Base-by-base conservation (phyloP, 1,140 invertebrate genomes). In the Drosophila mojavensis region DNA sequence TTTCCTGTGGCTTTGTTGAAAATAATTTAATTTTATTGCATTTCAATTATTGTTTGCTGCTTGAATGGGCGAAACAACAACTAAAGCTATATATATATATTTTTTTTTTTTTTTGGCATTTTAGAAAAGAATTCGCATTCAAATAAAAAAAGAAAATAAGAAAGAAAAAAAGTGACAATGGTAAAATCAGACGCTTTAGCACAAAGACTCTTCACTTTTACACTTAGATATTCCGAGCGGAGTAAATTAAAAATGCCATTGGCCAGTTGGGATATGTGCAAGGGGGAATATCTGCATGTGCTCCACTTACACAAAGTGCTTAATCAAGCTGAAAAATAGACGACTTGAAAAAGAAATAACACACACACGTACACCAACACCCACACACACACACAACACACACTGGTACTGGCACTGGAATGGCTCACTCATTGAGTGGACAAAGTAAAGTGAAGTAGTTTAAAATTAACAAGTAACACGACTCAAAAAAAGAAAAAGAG, bases 251-350 rank as follows among this genome's bases (percentile, higher is more conserved):
- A 89, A 89, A 89, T 89, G 80, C 84, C 84, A 81, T 72, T 72
- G 80, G 79, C 63, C 62, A 45, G 58, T 50, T 60, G 62, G 64
- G 61, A 45, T 20, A 58, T 58, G 45, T 17, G n/a, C 67, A 78
- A 78, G 66, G 65, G 71, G 65, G 71, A 66, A 61, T 88, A 89
- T 88, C 68, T 88, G 79, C 84, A 77, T 88, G 77, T 88, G 79
- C 82, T 89, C 79, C 79, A 83, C 80, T 88, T 83, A 89, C 84
- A 89, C 83, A 88, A 88, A 88, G 84, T 88, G 84, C 84, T 89
- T 88, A 83, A 88, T 88, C 84, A 89, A 84, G 84, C 84, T 78
- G 77, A 89, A 88, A 89, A 86, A 75, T 82, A 89, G 83, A 78
- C 84, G 69, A 80, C 83, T 88, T 76, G 79, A 88, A 83, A 80